Base-by-base conservation (phyloP, 2,797 vertebrate species). In the Pantherophis vulpinus region DNA sequence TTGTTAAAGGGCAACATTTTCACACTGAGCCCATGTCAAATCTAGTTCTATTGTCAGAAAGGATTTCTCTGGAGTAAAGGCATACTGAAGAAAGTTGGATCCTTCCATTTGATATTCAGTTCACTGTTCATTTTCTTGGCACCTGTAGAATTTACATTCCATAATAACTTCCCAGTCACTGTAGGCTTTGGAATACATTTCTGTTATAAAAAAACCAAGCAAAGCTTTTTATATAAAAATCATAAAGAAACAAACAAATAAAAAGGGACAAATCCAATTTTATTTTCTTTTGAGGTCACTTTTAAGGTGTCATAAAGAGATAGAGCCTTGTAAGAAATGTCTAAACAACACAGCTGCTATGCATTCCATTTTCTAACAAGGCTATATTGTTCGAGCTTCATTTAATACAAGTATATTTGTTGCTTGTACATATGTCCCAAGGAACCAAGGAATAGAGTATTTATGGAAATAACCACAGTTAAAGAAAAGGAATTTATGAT, bases 381-480 rank as follows among this genome's bases (percentile, higher is more conserved):
- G 4, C 74, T 88, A 27, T 91, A 87, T 93, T 95, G 90, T 91
- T 94, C 1, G 10, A n/a, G 55, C 79, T 86, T 59, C 94, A 94
- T 94, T 95, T 97, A 95, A 96, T 96, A 96, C 93, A 95, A 87
- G 92, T 92, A 90, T 94, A 96, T 89, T 0, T 27, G 93, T 8
- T n/a, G 29, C 47, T 61, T 60, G 14, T 79, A n/a, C 37, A 0
- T 86, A 96, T 95, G 96, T 95, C 93, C 92, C 94, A 95, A 27
- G 91, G 94, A 96, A 93, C 63, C 91, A 95, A 90, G 92, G 93
- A 95, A 94, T 93, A 93, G 94, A 93, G 93, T 63, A 88, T 94
- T 95, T 95, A 92, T 55, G 42, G 51, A 32, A 94, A 13, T 63
- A 95, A 58, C 91, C 86, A 86, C 95, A 95, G 96, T 93, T 95